These are phyloP conservation scores for Pseudopleuronectes americanus DNA, from an alignment of 2,797 vertebrate species.

Conservation along the genomic window DNA sequence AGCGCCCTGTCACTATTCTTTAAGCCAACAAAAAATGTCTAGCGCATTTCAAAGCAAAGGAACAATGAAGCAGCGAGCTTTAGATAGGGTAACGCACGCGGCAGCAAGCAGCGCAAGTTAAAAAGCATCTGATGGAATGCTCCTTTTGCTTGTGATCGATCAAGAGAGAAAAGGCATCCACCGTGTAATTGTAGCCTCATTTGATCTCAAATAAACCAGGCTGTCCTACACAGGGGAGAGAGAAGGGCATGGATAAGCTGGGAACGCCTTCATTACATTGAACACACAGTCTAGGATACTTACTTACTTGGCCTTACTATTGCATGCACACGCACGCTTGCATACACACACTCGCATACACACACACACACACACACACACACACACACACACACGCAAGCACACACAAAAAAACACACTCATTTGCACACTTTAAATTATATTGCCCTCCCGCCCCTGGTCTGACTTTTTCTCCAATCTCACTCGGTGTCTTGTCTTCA, in stretches of 20 bases:
- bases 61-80: slow-evolving; percentile 19
- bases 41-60: slow-evolving; percentile 18
- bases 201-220: slow-evolving; percentile 76
- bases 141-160: slow-evolving; percentile 76
- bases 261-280: slow-evolving; percentile 67
- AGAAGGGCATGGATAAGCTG: slow-evolving; percentile 45
- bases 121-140: slow-evolving; percentile 69
- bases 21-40: slow-evolving; percentile 8
- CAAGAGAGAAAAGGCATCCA: slow-evolving; percentile 64
- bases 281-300: slow-evolving; percentile 46
- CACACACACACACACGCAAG: slow-evolving; percentile 10
- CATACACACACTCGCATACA: slow-evolving; percentile 5
- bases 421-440: slow-evolving; percentile 53
- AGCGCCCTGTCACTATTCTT: slow-evolving; percentile 4
- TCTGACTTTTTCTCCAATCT: slow-evolving; percentile 46
- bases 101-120: slow-evolving; percentile 46
- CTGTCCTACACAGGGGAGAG: slow-evolving; percentile 54
- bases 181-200: slow-evolving; percentile 75
- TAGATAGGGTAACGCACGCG: slow-evolving; percentile 31
- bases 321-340: not conserved
- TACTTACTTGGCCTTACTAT: slow-evolving; percentile 26
- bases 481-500: slow-evolving; percentile 57
- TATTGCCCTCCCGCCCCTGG: slow-evolving; percentile 34
- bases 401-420: not conserved
- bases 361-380: slow-evolving; percentile 7